Evolutionary conservation across 2,113 vertebrate genomes (phyloP), one percentile per base, ranked within the genome.

Genomic region (Nipponia nippon): DNA sequence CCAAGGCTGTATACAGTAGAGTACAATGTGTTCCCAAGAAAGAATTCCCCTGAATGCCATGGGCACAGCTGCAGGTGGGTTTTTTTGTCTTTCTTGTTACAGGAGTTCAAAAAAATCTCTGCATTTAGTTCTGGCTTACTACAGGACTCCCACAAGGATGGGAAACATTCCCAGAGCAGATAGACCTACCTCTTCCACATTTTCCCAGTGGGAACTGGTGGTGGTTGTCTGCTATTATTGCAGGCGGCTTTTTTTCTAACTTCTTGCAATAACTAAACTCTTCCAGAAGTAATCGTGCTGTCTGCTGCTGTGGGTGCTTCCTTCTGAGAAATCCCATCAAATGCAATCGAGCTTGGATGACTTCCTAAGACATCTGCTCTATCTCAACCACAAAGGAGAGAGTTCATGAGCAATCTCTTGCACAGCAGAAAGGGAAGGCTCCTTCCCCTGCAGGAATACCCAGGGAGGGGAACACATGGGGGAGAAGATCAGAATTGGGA

Each of bases 391-490:
- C 44, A 66, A 77, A 76, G 49, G 18, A 76, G n/a, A 79, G 40
- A 52, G 26, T 11, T 89, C 42, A 21, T 49, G 66, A 82, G 66
- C 65, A 75, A 59, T 27, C 8, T 10, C n/a, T 71, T 23, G 66
- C 44, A 34, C 21, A 47, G 13, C 27, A 69, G 53, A 69, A 79
- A 83, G 83, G 49, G 50, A 77, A 61, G 29, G 15, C 11, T 65
- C 78, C 36, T 71, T 65, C 29, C 22, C 50, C 56, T 36, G 22
- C 42, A 87, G 69, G 32, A 95, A 52, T 27, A 59, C 7, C 36
- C 22, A 44, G 11, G 69, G 50, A 85, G 30, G 29, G 27, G 36
- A 14, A 46, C 23, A 58, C 1, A 0, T 8, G 0, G 7, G 6
- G 30, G 25, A 77, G 47, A 70, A 58, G 50, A 70, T 18, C 40